These are phyloP conservation scores for Scophthalmus maximus DNA, from an alignment of 2,113 vertebrate species.

Conservation along the genomic window DNA sequence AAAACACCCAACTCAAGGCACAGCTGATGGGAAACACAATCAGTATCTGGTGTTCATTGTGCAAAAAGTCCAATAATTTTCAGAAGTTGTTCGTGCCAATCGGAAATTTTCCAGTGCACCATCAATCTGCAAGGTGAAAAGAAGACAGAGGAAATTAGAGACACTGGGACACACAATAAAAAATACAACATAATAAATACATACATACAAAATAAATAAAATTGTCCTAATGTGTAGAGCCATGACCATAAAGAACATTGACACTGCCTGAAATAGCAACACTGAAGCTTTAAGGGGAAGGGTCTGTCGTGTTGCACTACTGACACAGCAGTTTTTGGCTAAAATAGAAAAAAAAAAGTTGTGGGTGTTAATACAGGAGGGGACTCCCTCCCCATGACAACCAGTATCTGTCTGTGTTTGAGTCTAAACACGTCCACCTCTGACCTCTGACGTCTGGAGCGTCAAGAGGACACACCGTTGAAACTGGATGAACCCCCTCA, in stretches of 20 bases:
- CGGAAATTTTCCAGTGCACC: not conserved
- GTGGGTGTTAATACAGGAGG: not conserved
- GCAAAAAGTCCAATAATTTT: not conserved
- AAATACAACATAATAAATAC: too few relatives aligned
- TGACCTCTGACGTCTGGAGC: slow-evolving; percentile 64
- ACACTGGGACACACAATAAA: not conserved
- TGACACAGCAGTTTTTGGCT: slow-evolving; percentile 43
- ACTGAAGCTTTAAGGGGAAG: not conserved
- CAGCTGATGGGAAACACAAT: not conserved
- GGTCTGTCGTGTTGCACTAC: slow-evolving; percentile 6
- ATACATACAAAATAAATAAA: not conserved
- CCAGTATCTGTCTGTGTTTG: slow-evolving; percentile 61
- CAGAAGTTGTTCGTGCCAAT: not conserved
- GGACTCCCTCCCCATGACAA: slow-evolving; percentile 54
- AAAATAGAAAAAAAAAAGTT: not conserved
- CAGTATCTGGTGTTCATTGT: not conserved
- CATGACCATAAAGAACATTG: not conserved
- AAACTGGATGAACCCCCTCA: slow-evolving; percentile 52
- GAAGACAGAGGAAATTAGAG: slow-evolving; percentile 31
- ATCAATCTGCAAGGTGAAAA: slow-evolving; percentile 55
- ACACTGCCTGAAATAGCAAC: not conserved
- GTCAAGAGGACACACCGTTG: slow-evolving; percentile 55
- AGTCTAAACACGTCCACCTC: slow-evolving; percentile 46
- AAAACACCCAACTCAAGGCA: slow-evolving; percentile 12
- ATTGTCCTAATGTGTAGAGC: slow-evolving; percentile 1